phyloP scores from a whole-genome alignment of 2,888 invertebrate species.

The Cremastinae sp. region DNA sequence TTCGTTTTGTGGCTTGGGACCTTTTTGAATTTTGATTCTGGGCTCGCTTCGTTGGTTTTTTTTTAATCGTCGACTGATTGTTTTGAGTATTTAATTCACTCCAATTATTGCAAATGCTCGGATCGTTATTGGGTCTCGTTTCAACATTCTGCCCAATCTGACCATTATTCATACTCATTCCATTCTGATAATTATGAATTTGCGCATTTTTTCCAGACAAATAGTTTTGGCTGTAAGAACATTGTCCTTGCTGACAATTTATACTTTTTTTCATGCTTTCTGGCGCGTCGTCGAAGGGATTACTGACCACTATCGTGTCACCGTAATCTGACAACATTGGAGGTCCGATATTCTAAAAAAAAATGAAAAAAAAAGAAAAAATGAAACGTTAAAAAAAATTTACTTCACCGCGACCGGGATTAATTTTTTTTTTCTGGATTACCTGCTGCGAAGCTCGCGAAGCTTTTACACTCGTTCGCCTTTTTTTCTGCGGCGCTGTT shows the following conservation, averaged over 20 bases:
- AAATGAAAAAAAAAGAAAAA: not conserved
- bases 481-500: slow-evolving; percentile 92
- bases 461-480: slow-evolving; percentile 88
- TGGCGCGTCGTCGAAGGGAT: slow-evolving; percentile 96
- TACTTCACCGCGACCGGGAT: no score
- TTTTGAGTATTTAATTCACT: no score
- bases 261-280: slow-evolving; percentile 80
- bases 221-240: no score
- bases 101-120: no score
- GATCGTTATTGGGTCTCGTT: no score
- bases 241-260: slow-evolving; percentile 66
- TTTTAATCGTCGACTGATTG: no score
- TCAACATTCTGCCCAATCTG: no score
- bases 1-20: not conserved
- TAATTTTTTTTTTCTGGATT: slow-evolving; percentile 23
- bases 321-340: slow-evolving; percentile 93
- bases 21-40: not conserved
- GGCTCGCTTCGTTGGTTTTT: not conserved
- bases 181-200: slow-evolving; percentile 5
- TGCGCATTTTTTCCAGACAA: not conserved
- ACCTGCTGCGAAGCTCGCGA: slow-evolving; percentile 84
- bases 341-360: slow-evolving; percentile 87
- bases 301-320: slow-evolving; percentile 95
- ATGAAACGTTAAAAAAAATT: not conserved
- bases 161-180: not conserved